phyloP scores from a whole-genome alignment of 2,888 invertebrate species.

The Cryptocephalus moraei region DNA sequence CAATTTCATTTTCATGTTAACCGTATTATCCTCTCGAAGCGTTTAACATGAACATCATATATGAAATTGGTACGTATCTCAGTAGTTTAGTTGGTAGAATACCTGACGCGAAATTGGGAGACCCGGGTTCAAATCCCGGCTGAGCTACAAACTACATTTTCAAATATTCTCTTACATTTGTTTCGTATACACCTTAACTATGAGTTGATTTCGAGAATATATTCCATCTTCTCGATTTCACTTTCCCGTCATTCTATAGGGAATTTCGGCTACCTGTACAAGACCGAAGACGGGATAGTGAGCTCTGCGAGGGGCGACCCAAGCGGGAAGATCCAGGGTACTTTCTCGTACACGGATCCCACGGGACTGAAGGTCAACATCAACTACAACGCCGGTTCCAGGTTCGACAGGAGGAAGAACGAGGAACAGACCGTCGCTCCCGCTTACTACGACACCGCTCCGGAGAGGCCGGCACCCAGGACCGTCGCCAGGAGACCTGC shows the following conservation, averaged over 20 bases:
- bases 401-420: slow-evolving; percentile 9
- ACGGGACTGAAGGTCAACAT: slow-evolving; percentile 37
- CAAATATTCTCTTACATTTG: no score
- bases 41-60: no score
- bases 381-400: slow-evolving; percentile 36
- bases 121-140: no score
- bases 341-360: slow-evolving; percentile 37
- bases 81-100: no score
- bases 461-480: slow-evolving; percentile 6
- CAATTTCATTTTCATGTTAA: no score
- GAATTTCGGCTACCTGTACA: slow-evolving; percentile 31
- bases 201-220: no score
- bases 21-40: no score
- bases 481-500: slow-evolving; percentile 3
- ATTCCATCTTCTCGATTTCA: no score
- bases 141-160: no score
- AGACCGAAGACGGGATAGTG: slow-evolving; percentile 37
- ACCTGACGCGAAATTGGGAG: no score
- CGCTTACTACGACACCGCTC: slow-evolving; percentile 6
- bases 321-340: slow-evolving; percentile 33
- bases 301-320: slow-evolving; percentile 35
- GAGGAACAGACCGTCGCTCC: slow-evolving; percentile 3
- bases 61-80: no score
- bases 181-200: no score
- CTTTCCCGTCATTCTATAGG: background rate